Percentiles rank a stretch among this genome's conserved stretches.
phyloP scores from a whole-genome alignment of 2,113 vertebrate species.

The Catharus bicknelli region DNA sequence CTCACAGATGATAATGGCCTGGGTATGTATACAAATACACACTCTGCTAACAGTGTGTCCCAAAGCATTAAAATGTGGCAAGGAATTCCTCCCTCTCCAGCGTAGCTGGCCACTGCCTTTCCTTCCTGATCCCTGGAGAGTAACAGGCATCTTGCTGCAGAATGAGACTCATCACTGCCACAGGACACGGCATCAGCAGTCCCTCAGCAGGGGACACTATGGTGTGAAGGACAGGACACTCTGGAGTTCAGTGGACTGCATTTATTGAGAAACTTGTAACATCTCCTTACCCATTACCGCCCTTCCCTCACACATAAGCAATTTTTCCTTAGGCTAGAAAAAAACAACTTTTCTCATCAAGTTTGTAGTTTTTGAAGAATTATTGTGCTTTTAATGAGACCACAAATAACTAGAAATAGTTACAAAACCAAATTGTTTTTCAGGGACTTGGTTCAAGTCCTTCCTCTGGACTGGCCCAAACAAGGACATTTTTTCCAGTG shows the following conservation, averaged over 20 bases:
- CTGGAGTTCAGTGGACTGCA: not conserved
- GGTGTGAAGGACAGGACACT: not conserved
- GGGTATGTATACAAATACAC: not conserved
- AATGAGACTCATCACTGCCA: not conserved
- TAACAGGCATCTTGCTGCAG: not conserved
- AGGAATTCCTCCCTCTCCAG: not conserved
- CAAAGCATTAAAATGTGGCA: not conserved
- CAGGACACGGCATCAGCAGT: not conserved
- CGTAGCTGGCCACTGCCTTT: not conserved
- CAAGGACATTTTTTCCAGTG: not conserved
- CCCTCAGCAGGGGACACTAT: not conserved
- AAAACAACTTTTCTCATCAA: not conserved
- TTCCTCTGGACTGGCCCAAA: not conserved
- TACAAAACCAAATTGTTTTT: not conserved
- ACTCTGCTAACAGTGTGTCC: not conserved
- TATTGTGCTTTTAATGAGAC: not conserved
- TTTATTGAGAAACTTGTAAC: slow-evolving; percentile 41
- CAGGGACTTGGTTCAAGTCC: not conserved
- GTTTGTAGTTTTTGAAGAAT: not conserved
- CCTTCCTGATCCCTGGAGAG: not conserved
- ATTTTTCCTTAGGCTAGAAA: not conserved
- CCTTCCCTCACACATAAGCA: not conserved
- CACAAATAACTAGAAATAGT: not conserved
- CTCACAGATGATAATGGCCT: not conserved
- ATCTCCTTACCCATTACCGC: not conserved